A percentile compares a stretch with the other conserved stretches of the same genome.
These are phyloP conservation scores for Crocidura indochinensis DNA, from an alignment of 2,797 vertebrate genomes.

Conservation along the genomic window DNA sequence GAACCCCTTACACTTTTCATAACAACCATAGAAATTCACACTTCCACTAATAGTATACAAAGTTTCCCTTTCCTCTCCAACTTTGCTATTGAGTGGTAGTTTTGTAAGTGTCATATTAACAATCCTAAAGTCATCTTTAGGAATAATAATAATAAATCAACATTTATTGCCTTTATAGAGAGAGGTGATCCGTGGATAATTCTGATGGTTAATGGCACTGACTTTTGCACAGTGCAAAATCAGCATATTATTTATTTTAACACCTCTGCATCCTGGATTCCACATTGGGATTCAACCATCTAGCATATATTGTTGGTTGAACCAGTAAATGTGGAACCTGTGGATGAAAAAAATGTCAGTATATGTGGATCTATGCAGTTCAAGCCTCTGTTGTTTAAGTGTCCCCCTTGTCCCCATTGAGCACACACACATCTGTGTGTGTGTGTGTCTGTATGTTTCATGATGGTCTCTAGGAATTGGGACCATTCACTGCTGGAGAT, in stretches of 20 bases:
- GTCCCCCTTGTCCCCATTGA: background rate
- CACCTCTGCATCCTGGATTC: background rate
- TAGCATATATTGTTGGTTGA: background rate
- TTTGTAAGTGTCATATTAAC: conserved; percentile 53
- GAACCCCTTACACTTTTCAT: no score
- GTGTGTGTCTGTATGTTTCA: background rate
- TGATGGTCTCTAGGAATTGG: conserved; percentile 42
- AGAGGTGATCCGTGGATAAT: background rate
- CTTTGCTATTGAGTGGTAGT: conserved; percentile 21
- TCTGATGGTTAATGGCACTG: background rate
- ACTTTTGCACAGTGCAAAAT: background rate
- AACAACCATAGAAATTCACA: no score
- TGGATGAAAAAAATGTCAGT: background rate
- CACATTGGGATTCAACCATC: background rate
- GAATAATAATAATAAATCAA: no score
- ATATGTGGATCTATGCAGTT: background rate
- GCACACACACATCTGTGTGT: no score
- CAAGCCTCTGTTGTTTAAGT: background rate
- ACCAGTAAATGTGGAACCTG: background rate
- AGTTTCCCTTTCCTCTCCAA: background rate
- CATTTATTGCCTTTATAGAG: background rate
- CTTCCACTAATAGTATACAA: background rate
- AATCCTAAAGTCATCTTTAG: conserved; percentile 19
- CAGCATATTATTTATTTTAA: background rate
- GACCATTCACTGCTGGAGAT: background rate